phyloP scores from a whole-genome alignment of 2,797 vertebrate species.

The Notoglanidium macrostoma region DNA sequence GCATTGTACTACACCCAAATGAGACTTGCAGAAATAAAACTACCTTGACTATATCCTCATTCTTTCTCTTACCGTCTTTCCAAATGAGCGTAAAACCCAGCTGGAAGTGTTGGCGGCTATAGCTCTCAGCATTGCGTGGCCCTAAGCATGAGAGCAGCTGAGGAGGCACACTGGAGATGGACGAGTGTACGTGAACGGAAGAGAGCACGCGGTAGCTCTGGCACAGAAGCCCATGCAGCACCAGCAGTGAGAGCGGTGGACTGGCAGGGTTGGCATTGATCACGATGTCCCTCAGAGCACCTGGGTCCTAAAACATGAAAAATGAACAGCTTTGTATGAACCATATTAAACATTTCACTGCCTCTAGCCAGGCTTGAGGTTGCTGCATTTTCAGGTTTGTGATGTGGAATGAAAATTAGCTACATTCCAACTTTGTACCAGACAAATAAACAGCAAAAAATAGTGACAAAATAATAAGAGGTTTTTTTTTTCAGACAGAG shows the following conservation, averaged over 20 bases:
- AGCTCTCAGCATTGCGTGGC: conserved; percentile 77
- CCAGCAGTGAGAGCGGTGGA: conserved; percentile 87
- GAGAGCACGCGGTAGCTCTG: conserved; percentile 86
- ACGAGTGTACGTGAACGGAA: conserved; percentile 89
- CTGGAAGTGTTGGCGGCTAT: conserved; percentile 85
- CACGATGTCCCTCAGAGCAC: conserved; percentile 91
- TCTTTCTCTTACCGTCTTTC: conserved; percentile 87
- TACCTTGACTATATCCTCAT: not conserved
- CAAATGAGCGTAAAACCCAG: conserved; percentile 96
- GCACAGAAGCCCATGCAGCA: conserved; percentile 88
- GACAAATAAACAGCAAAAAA: not conserved
- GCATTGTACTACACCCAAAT: not conserved
- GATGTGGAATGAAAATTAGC: not conserved
- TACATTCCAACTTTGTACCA: not conserved
- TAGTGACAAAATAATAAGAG: not conserved
- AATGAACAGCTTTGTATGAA: not conserved
- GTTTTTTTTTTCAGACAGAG: too few relatives aligned
- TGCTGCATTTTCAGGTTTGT: not conserved
- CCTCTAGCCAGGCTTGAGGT: not conserved
- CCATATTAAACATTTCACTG: not conserved
- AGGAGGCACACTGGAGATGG: conserved; percentile 77
- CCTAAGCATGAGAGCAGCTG: conserved; percentile 89
- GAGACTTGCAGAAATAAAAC: not conserved
- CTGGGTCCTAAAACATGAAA: conserved; percentile 76
- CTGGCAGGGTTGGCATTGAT: conserved; percentile 89